These are phyloP conservation scores for Tinea trinotella DNA, from an alignment of 2,888 invertebrate species.

Conservation along the genomic window DNA sequence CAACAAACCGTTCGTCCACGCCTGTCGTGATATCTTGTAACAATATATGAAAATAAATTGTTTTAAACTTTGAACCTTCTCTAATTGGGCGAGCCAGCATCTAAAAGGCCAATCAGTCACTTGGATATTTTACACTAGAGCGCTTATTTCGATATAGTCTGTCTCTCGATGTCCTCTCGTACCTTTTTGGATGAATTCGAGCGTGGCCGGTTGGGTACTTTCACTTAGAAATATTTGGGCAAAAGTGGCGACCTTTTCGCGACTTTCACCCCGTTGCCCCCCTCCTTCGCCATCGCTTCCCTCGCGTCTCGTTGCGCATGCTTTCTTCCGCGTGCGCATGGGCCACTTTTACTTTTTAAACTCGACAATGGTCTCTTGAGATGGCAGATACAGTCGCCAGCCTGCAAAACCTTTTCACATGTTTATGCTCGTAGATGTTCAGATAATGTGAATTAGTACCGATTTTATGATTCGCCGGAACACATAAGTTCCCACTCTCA, in stretches of 20 bases:
- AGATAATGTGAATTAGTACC: neutral
- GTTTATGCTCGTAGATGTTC: neutral
- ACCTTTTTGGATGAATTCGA: constrained; percentile 46
- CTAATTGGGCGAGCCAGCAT: neutral
- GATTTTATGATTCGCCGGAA: neutral
- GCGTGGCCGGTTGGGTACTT: constrained; percentile 45
- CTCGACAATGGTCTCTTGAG: constrained; percentile 29
- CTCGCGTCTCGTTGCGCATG: constrained; percentile 32
- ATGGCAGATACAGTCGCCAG: constrained; percentile 4
- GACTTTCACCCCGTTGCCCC: constrained; percentile 52
- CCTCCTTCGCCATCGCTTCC: constrained; percentile 22
- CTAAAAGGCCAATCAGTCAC: neutral
- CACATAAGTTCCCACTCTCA: neutral
- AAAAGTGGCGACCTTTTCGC: constrained; percentile 69
- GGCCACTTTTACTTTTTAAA: constrained; percentile 63
- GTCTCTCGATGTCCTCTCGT: constrained; percentile 21
- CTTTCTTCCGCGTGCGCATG: constrained; percentile 53
- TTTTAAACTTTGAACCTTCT: constrained; percentile 12
- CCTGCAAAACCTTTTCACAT: constrained; percentile 1
- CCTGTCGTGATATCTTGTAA: too few species aligned
- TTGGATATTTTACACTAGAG: neutral
- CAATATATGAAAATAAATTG: neutral
- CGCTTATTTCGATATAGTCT: constrained; percentile 23
- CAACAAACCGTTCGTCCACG: too few species aligned
- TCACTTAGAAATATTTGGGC: constrained; percentile 71